A percentile compares a stretch with the other conserved stretches of the same genome.
These are phyloP conservation scores for Stenurella melanura DNA, from an alignment of 2,888 invertebrate species.

Conservation along the genomic window DNA sequence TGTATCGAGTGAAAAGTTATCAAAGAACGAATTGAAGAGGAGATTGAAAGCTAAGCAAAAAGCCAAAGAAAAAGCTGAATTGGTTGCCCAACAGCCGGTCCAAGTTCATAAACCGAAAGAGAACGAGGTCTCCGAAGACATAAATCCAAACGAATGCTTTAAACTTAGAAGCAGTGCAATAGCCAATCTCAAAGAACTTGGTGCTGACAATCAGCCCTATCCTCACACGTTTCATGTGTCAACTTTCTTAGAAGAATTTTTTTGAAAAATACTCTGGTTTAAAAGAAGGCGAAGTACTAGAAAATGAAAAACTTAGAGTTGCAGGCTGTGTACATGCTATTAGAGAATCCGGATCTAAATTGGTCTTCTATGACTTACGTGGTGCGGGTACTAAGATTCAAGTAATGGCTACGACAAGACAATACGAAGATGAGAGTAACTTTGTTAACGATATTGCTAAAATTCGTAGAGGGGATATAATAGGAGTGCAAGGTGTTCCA, in stretches of 20 bases:
- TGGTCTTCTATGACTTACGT: conserved; percentile 97
- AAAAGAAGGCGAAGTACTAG: conserved; percentile 84
- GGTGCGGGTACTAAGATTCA: conserved; percentile 97
- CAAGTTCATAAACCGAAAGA: conserved; percentile 53
- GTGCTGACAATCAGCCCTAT: conserved; percentile 87
- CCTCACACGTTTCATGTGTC: conserved; percentile 98
- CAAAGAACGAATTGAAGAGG: conserved; percentile 87
- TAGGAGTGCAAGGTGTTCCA: conserved; percentile 90
- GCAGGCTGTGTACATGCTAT: conserved; percentile 97
- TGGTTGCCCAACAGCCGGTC: conserved; percentile 67
- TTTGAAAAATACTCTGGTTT: conserved; percentile 87
- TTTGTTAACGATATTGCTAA: conserved; percentile 88
- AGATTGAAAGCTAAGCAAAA: conserved; percentile 94
- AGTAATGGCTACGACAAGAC: conserved; percentile 95
- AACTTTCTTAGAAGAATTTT: conserved; percentile 89
- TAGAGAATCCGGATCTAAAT: conserved; percentile 92
- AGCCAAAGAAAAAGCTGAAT: conserved; percentile 86
- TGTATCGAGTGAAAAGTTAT: conserved; percentile 61
- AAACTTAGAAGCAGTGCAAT: conserved; percentile 89
- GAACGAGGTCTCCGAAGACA: conserved; percentile 79
- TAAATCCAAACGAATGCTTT: conserved; percentile 96
- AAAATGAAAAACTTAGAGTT: conserved; percentile 78
- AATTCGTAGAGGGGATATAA: conserved; percentile 94
- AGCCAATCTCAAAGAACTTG: conserved; percentile 85
- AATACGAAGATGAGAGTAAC: conserved; percentile 83